phyloP scores from a whole-genome alignment of 2,113 vertebrate species.

The Nipponia nippon region DNA sequence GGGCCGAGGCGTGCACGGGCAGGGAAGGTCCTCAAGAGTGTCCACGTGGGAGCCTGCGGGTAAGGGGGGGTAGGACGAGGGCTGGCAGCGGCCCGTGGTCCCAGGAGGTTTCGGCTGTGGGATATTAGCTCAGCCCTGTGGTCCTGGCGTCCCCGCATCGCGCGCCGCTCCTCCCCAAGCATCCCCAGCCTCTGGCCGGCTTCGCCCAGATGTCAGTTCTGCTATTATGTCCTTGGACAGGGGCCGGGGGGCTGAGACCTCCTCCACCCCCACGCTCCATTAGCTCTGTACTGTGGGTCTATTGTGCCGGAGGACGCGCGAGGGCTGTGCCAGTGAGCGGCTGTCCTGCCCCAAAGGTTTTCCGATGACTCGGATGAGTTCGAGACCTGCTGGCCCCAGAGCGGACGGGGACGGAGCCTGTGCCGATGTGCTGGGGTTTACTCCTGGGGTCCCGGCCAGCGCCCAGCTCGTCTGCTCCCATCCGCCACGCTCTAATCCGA shows the following conservation, averaged over 20 bases:
- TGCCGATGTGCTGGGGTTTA: neutral
- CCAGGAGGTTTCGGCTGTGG: neutral
- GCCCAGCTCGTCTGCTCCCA: neutral
- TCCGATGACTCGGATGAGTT: neutral
- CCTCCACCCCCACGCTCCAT: neutral
- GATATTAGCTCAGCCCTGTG: neutral
- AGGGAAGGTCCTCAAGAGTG: neutral
- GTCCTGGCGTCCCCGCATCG: neutral
- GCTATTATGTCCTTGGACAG: neutral
- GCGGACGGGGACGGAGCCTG: neutral
- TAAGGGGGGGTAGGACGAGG: accelerated
- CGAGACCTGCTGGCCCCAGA: neutral
- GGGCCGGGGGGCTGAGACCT: neutral
- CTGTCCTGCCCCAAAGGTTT: accelerated
- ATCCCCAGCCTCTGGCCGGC: neutral
- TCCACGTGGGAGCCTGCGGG: accelerated
- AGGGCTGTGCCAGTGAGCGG: neutral
- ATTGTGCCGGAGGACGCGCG: neutral
- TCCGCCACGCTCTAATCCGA: neutral
- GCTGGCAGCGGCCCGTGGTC: neutral
- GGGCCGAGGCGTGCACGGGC: accelerated
- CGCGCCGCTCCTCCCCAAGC: neutral
- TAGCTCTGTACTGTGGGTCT: neutral
- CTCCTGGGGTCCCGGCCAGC: neutral
- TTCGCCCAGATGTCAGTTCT: neutral